A percentile compares a stretch with the other conserved stretches of the same genome.
Conservation (phyloP, 1,140 invertebrate genomes). For the Drosophila sproati region DNA sequence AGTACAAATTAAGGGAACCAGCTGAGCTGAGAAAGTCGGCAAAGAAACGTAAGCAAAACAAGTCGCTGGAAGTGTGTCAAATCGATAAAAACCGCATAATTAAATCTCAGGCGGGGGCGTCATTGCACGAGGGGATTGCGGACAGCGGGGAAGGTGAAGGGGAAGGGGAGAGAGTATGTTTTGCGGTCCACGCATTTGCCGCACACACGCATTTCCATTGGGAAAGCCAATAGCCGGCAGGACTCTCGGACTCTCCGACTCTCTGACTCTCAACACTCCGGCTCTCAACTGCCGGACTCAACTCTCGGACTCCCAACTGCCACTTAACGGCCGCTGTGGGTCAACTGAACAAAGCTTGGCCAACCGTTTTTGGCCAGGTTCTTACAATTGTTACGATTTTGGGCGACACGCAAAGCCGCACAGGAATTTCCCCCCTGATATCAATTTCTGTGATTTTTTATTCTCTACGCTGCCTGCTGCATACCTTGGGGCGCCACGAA, state of each 20-base stretch:
- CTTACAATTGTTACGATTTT: conserved; percentile 27
- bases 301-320: conserved; percentile 13
- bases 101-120: conserved; percentile 72
- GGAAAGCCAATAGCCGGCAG: conserved; percentile 33
- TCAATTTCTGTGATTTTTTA: conserved; percentile 29
- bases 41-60: conserved; percentile 32
- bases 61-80: conserved; percentile 80
- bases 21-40: conserved; percentile 32
- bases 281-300: neutral
- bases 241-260: conserved; percentile 11
- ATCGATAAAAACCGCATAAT: conserved; percentile 83
- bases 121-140: conserved; percentile 27
- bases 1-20: conserved; percentile 22
- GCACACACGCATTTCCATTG: conserved; percentile 44
- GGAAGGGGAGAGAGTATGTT: neutral
- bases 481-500: conserved; percentile 18
- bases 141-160: neutral
- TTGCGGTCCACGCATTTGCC: conserved; percentile 51
- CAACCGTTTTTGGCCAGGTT: conserved; percentile 45
- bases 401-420: conserved; percentile 39
- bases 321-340: conserved; percentile 54
- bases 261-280: neutral
- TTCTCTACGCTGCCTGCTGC: conserved; percentile 7
- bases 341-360: conserved; percentile 71
- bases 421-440: conserved; percentile 7